These are phyloP conservation scores for Yoshiicerus persimilis DNA, from an alignment of 1,140 invertebrate species.

Conservation along the genomic window DNA sequence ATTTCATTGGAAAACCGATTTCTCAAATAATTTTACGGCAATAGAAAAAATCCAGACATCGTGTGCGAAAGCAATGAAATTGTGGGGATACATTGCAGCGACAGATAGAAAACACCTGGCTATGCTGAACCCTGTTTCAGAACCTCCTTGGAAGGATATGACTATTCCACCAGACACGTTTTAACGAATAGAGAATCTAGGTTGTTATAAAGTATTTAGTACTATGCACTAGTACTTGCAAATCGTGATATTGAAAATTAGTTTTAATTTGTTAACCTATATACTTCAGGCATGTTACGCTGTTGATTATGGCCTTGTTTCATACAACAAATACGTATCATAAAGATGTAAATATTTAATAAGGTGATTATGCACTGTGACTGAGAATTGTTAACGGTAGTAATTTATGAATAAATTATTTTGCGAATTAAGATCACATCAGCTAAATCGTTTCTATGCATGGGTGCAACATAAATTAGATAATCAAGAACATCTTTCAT, in stretches of 20 bases:
- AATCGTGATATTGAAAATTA: neutral
- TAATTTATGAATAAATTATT: neutral
- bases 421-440: neutral
- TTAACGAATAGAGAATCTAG: neutral
- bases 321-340: neutral
- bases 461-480: neutral
- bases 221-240: neutral
- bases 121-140: slow-evolving; percentile 29
- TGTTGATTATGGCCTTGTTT: neutral
- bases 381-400: neutral
- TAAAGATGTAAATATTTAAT: neutral
- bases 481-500: too few species aligned
- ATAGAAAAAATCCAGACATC: slow-evolving; percentile 64
- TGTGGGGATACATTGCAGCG: slow-evolving; percentile 70
- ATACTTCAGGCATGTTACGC: neutral
- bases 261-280: neutral
- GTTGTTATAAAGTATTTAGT: too few species aligned
- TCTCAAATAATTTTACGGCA: slow-evolving; percentile 58
- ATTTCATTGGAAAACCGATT: slow-evolving; percentile 78
- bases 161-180: neutral
- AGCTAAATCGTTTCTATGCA: neutral
- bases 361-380: neutral
- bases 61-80: slow-evolving; percentile 72
- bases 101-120: slow-evolving; percentile 12
- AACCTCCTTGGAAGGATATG: slow-evolving; percentile 45